These are phyloP conservation scores for Noctua janthina DNA, from an alignment of 2,888 invertebrate species.

Conservation along the genomic window DNA sequence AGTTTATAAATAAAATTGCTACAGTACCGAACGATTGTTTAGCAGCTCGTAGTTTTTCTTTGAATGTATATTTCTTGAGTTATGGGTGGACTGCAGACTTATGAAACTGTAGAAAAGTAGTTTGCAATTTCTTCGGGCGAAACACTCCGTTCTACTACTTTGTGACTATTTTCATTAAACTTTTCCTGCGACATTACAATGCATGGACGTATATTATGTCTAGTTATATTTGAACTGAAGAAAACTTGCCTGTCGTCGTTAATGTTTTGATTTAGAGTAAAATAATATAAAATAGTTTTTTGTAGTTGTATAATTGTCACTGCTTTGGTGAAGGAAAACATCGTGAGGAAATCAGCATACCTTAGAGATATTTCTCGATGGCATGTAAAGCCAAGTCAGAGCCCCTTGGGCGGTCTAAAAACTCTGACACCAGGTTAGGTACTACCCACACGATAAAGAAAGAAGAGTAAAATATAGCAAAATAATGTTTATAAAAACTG, in stretches of 20 bases:
- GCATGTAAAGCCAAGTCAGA: too few species aligned
- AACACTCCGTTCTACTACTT: constrained; percentile 46
- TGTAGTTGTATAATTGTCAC: too few species aligned
- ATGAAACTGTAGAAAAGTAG: constrained; percentile 43
- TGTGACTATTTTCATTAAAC: constrained; percentile 62
- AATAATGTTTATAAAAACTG: neutral
- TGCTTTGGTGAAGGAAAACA: too few species aligned
- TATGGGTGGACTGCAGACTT: constrained; percentile 44
- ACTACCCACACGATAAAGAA: too few species aligned
- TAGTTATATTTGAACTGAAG: neutral
- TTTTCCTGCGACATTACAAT: constrained; percentile 45
- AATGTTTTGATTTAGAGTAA: neutral
- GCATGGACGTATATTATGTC: constrained; percentile 19
- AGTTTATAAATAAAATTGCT: constrained; percentile 42
- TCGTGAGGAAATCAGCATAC: too few species aligned
- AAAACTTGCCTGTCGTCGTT: neutral
- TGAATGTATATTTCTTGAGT: constrained; percentile 51
- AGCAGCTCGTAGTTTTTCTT: constrained; percentile 33
- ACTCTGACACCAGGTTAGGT: too few species aligned
- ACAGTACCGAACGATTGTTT: constrained; percentile 38
- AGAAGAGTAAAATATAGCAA: too few species aligned
- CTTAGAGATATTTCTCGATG: too few species aligned
- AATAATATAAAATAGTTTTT: neutral
- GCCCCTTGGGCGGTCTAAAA: too few species aligned
- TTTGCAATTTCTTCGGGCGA: constrained; percentile 52